Percentiles rank a stretch among this genome's conserved stretches.
Evolutionary conservation across 2,113 vertebrate species (phyloP).

Genomic region (Rafetus swinhoei): DNA sequence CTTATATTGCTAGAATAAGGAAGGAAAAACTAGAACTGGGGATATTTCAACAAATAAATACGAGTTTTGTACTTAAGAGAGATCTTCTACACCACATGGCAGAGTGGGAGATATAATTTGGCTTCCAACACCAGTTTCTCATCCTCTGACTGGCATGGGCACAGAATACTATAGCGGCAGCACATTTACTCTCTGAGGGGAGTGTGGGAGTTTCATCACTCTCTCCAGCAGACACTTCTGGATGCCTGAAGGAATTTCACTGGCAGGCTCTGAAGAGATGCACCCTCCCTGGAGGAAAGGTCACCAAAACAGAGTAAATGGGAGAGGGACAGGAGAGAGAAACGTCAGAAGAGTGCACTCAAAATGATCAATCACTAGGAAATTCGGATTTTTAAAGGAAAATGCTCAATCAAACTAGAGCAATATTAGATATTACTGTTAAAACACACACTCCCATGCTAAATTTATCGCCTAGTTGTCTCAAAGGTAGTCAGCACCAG

Average conservation of each 20-base stretch:
- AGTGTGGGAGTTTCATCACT: background rate
- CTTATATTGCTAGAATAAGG: background rate
- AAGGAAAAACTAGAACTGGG: background rate
- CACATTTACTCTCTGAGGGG: background rate
- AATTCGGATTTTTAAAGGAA: background rate
- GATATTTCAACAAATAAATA: background rate
- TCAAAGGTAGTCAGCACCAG: background rate
- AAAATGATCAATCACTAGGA: background rate
- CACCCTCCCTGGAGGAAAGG: background rate
- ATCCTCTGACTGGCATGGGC: background rate
- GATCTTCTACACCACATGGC: background rate
- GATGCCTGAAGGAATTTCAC: background rate
- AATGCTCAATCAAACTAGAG: background rate
- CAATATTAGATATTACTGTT: background rate
- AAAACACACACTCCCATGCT: background rate
- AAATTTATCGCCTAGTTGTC: background rate
- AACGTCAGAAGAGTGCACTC: background rate
- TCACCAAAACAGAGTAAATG: background rate
- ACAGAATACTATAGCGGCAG: background rate
- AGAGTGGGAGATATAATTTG: background rate
- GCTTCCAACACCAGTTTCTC: background rate
- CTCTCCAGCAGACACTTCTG: background rate
- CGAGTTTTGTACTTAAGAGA: background rate
- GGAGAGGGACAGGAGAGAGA: background rate
- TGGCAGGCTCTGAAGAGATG: background rate